Evolutionary conservation across 2,888 invertebrate genomes (phyloP), one percentile per base, ranked within the genome.

Genomic region (Matsumyia berberina): DNA sequence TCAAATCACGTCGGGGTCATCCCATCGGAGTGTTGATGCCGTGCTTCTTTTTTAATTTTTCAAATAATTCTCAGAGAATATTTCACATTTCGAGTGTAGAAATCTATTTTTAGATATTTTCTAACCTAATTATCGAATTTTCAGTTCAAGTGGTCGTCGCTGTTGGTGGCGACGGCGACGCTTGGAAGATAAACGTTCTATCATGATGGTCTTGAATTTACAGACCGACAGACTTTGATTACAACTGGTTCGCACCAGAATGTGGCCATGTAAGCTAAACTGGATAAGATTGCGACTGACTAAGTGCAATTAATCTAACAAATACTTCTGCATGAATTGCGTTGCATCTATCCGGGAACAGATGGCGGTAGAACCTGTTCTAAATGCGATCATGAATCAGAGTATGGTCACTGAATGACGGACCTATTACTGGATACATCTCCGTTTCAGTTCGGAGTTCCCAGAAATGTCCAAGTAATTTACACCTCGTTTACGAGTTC

Each of bases 1-100:
- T 89, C 89, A 88, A 89, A 88, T 88, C 88, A 88, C 89, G 88
- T 88, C 88, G 88, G 88, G 87, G 88, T 88, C 88, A 88, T 11
- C 4, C 24, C 1, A 24, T 4, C 12, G 1, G 9, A 3, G 2
- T 4, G 9, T 46, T 19, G n/a, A n/a, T n/a, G n/a, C n/a, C n/a
- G 9, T 19, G 17, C 19, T 46, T 46, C 19, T 42, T 15, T 42
- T 42, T 42, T 42, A 5, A 15, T 39, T 39, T 39, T 39, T 5
- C 12, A 2, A 5, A 4, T 39, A 24, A 24, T 12, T 39, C 1
- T 1, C 5, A 39, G 5, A 0, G 3, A n/a, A 11, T 37, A 37
- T 15, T 12, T 1, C 24, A 24, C 24, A 24, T 24, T 24, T 24
- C 4, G 24, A 3, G 1, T 24, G 4, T 24, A 24, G 24, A 24